Evolutionary conservation across 2,797 vertebrate species (phyloP).

Genomic region (Catostomus latipinnis): DNA sequence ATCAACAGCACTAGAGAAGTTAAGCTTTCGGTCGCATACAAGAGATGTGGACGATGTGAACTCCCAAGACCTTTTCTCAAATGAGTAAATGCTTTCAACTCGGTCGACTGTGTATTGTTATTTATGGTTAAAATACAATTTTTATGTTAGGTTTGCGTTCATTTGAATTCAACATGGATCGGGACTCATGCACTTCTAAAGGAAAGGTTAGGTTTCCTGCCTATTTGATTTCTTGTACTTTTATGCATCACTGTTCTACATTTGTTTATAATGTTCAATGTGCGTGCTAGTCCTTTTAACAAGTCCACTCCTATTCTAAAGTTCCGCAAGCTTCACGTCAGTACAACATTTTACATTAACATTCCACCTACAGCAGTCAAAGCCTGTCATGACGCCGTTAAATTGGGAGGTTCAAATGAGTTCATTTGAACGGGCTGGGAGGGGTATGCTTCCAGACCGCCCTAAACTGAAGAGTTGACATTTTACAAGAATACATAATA

Average conservation of each 20-base stretch:
- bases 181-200: too few species aligned
- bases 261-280: too few species aligned
- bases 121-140: too few species aligned
- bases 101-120: too few species aligned
- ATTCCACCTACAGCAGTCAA: constrained; percentile 4
- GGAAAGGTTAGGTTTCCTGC: background rate
- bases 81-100: background rate
- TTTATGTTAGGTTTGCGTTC: too few species aligned
- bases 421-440: constrained; percentile 11
- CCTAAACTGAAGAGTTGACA: background rate
- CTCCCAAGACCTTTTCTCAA: background rate
- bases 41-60: background rate
- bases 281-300: too few species aligned
- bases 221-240: background rate
- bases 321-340: background rate
- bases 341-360: background rate
- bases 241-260: too few species aligned
- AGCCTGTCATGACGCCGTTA: background rate
- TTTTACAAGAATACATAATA: constrained; percentile 3
- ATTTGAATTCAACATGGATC: too few species aligned
- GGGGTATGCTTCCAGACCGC: too few species aligned
- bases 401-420: background rate
- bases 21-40: background rate
- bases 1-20: background rate
- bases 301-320: too few species aligned